Base-by-base conservation (phyloP, 2,797 vertebrate genomes). In the Zalophus californianus region DNA sequence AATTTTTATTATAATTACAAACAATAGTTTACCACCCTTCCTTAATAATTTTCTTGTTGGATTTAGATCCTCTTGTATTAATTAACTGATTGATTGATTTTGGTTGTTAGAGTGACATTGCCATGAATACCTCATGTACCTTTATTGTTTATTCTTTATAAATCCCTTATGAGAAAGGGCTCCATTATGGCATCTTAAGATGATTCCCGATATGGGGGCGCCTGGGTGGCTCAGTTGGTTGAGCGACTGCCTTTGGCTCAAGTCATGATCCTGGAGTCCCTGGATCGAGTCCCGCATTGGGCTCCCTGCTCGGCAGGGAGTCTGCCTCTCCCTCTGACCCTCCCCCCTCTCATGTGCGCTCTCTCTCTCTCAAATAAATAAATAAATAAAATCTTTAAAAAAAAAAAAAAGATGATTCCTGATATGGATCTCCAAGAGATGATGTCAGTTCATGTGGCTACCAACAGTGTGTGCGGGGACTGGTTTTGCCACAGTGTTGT, bases 141-240 rank as follows among this genome's bases (percentile, higher is more conserved):
- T 85, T 64, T 72, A 70, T 56, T 64, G 89, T 92, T 92, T 77
- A 29, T 83, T 78, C 16, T 90, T 86, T 66, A 78, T 86, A 84
- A 70, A 48, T n/a, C 41, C 48, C 38, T 72, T 78, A 79, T 38
- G 15, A 38, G 64, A 86, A 90, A 86, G 79, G 13, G 8, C 20
- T 72, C 32, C 29, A 32, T 44, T 56, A 10, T 44, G 50, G 41
- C 58, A 60, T 73, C 92, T 83, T 58, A 83, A 48, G 62, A 41
- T 27, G 25, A 58, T 41, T 86, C 21, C 4, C 86, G 8, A 13
- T 73, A 29, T 11, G 16, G 72, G n/a, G n/a, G n/a, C n/a, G n/a
- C n/a, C n/a, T n/a, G n/a, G n/a, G n/a, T n/a, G n/a, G n/a, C n/a
- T n/a, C n/a, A n/a, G n/a, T n/a, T n/a, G n/a, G n/a, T n/a, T n/a